Base-by-base conservation (phyloP, 2,797 vertebrate genomes). In the Lithobates sylvaticus region DNA sequence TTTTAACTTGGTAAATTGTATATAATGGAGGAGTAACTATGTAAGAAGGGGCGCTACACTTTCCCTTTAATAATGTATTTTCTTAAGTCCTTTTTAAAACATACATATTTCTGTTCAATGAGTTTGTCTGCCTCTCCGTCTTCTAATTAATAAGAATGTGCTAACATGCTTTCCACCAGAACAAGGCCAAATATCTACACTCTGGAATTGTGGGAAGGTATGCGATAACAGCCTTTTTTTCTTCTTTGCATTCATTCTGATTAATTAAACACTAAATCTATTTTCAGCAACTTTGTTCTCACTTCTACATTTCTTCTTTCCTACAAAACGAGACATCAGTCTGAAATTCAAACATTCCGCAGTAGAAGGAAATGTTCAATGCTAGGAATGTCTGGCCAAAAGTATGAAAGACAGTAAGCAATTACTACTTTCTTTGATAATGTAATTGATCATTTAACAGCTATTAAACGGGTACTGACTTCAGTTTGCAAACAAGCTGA, bases 401-500 rank as follows among this genome's bases (percentile, higher is more conserved):
- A 80, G 44, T 50, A 80, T 69, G n/a, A 69, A 23, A 79, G 47
- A 79, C 50, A 44, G 50, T 54, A 29, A 39, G 34, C 34, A 72
- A 64, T 81, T 64, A 73, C 23, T 10, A 34, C 50, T 81, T 61
- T 23, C 23, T 73, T 81, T 54, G 47, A 72, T 72, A 72, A 61
- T 27, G n/a, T 72, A 81, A 58, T 73, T 61, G 50, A 73, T 81
- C 34, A 81, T 34, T 73, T 73, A 81, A 71, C n/a, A 58, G 18
- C 68, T 72, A 71, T 73, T 39, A 73, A 42, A 81, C 15, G 71
- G 23, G 13, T 36, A 73, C 16, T n/a, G 50, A 36, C 26, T 26
- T 67, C 26, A 81, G 79, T 81, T 64, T 81, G 69, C 70, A 81
- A 81, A 61, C 70, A 39, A 50, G 32, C 72, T 81, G 32, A 44